phyloP scores from a whole-genome alignment of 2,797 vertebrate species.

The Rhinogobio ventralis region DNA sequence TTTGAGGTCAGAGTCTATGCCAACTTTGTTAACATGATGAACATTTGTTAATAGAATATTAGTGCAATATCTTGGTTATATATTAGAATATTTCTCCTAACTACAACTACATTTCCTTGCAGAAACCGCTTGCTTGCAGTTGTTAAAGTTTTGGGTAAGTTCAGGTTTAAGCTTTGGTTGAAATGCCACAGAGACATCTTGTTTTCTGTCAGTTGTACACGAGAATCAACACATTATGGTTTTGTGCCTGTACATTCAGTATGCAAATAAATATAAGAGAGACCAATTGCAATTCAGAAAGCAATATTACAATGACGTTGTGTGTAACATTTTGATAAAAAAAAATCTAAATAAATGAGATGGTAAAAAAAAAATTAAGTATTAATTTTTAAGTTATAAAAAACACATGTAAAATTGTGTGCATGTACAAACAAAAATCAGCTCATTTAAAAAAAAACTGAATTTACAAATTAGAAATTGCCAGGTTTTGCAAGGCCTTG shows the following conservation, averaged over 20 bases:
- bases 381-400: no score
- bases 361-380: background rate
- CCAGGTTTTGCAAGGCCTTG: background rate
- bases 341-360: background rate
- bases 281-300: background rate
- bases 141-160: background rate
- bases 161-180: background rate
- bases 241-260: background rate
- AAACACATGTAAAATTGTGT: background rate
- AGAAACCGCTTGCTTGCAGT: background rate
- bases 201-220: background rate
- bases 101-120: background rate
- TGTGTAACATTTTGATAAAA: background rate
- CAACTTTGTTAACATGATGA: background rate
- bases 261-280: background rate
- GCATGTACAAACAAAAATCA: background rate
- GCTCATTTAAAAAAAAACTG: no score
- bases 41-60: background rate
- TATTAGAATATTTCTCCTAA: background rate
- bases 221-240: background rate
- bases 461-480: no score
- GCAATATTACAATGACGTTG: background rate
- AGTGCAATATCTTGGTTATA: background rate
- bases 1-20: background rate
- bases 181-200: background rate